phyloP scores from a whole-genome alignment of 2,113 vertebrate genomes.

The Nesospiza acunhae region DNA sequence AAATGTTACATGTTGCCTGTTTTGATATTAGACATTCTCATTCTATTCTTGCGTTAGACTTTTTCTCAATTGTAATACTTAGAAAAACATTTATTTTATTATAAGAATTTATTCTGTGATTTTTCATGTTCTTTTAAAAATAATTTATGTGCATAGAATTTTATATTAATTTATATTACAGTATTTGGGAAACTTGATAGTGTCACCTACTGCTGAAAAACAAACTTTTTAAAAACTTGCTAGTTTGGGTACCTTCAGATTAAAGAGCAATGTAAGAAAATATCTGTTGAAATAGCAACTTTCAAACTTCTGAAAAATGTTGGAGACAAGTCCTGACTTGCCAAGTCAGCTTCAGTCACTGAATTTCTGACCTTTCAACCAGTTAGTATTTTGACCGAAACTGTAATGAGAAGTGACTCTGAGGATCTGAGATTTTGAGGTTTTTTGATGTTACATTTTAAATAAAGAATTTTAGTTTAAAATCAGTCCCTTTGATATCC shows the following conservation, averaged over 20 bases:
- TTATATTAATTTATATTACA: background rate
- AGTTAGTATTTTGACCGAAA: background rate
- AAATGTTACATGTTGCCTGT: background rate
- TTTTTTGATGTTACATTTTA: background rate
- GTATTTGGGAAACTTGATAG: slow-evolving; percentile 25
- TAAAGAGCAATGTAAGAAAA: background rate
- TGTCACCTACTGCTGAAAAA: slow-evolving; percentile 63
- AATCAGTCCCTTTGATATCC: background rate
- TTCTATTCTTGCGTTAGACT: background rate
- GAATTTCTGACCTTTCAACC: background rate
- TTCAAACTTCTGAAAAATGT: background rate
- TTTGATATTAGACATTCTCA: background rate
- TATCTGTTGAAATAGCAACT: background rate
- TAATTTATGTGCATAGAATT: background rate
- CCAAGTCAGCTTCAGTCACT: background rate
- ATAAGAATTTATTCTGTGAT: background rate
- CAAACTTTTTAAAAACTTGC: background rate
- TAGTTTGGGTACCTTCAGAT: background rate
- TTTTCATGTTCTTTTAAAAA: background rate
- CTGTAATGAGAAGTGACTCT: background rate
- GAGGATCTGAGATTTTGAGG: background rate
- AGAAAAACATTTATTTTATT: background rate
- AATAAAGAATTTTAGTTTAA: background rate
- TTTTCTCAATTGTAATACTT: background rate
- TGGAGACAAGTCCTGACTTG: background rate